Base-by-base conservation (phyloP, 2,113 vertebrate species). In the Pluvialis apricaria region DNA sequence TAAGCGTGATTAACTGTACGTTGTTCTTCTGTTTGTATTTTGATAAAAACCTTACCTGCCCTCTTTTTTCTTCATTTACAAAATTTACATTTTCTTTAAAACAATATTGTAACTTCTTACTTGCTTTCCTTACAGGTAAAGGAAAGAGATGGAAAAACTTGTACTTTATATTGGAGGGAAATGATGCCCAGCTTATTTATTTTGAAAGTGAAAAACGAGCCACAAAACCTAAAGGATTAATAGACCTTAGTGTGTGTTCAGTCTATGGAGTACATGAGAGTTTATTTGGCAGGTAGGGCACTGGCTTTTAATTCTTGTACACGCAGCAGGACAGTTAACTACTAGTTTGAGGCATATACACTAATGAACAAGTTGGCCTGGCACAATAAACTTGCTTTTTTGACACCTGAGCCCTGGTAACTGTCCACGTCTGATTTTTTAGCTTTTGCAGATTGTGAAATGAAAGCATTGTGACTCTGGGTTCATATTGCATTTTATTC, bases 161-260 rank as follows among this genome's bases (percentile, higher is more conserved):
- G 65, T 99, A 99, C 97, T 99, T 99, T 97, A 99, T 99, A 94
- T 98, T 99, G 95, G 99, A 99, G 96, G 99, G 99, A 77, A 99
- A 99, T 89, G 99, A 99, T 68, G 99, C 99, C 85, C 99, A 99
- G 91, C 99, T 99, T 97, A 99, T 99, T 98, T 99, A 99, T 98
- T 99, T 99, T 98, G 99, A 99, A 98, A 99, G 99, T 86, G 99
- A 99, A 98, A 99, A 99, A 96, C 98, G 99, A 98, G 99, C 99
- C 97, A 99, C 99, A 96, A 99, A 99, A 98, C 99, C 99, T 96
- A 99, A 99, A 99, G 99, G 99, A 97, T 96, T 99, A 97, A 99
- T 99, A 92, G 99, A 99, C 98, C 99, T 99, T 84, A 99, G 99
- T 5, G 99, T 99, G 80, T 99, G 99, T 98, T 99, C 98, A 4